Evolutionary conservation across 2,797 vertebrate species (phyloP).

Genomic region (Hozukius guyotensis): DNA sequence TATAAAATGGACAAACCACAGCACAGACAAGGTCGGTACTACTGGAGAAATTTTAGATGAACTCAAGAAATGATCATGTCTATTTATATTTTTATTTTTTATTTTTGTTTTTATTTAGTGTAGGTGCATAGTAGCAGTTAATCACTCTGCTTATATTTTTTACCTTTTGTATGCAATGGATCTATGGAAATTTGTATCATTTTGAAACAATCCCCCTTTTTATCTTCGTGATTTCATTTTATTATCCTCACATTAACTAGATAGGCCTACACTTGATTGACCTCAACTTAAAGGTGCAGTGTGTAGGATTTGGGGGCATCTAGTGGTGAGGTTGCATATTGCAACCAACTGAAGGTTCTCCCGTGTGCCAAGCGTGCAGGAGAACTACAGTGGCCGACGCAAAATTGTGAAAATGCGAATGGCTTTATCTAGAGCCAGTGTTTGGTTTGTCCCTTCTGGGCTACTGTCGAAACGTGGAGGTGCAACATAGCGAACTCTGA

Average conservation of each 20-base stretch:
- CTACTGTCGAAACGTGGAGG: no score
- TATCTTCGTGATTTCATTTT: not conserved
- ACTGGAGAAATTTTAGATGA: conserved; percentile 6
- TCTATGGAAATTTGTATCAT: not conserved
- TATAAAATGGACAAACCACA: conserved; percentile 11
- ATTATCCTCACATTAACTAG: not conserved
- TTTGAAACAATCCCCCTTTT: conserved; percentile 9
- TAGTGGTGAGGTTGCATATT: no score
- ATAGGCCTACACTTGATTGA: not conserved
- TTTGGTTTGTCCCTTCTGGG: no score
- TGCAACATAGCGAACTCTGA: no score
- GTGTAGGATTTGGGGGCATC: no score
- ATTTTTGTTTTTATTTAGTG: not conserved
- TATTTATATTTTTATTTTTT: not conserved
- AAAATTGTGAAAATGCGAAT: no score
- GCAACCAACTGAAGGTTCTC: no score
- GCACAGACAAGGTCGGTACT: conserved; percentile 17
- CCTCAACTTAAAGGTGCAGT: not conserved
- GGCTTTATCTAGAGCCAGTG: no score
- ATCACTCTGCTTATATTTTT: conserved; percentile 8
- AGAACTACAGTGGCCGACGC: no score
- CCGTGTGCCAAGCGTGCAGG: no score
- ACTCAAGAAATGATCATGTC: not conserved
- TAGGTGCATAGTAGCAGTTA: not conserved
- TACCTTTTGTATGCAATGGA: conserved; percentile 32